Base-by-base conservation (phyloP, 2,113 vertebrate species). In the Ciconia stormi region DNA sequence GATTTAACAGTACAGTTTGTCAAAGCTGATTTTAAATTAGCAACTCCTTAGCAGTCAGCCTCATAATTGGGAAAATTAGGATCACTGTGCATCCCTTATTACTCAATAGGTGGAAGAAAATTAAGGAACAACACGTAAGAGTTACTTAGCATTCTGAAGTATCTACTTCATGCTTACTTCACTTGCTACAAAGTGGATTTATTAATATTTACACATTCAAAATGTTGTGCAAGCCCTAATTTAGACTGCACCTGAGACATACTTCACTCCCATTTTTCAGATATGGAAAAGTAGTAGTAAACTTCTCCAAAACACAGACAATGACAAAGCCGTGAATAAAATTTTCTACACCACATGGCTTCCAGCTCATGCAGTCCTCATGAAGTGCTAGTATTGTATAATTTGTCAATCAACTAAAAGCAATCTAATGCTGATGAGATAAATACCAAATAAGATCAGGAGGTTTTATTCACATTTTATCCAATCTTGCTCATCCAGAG, bases 391-490 rank as follows among this genome's bases (percentile, higher is more conserved):
- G 14, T 46, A 56, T 7, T 38, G 53, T 23, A 10, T 32, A 52
- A 67, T 44, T 36, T 80, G 22, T 61, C 47, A 87, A 42, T 55
- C 47, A 92, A 78, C 29, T 81, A 90, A 61, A 11, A 89, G 47
- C 44, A 87, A 84, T 21, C 40, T 69, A 92, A 71, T 25, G 20
- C 32, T 91, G 49, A 81, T 14, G 11, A 79, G 56, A 79, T 32
- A 83, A 93, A 86, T 63, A 83, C 29, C 0, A 0, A 88, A 16
- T 34, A 84, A 71, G 18, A 27, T 59, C 61, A 87, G 46, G 78
- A 87, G 25, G 25, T 70, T 80, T 95, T 94, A 88, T 90, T 88
- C 30, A 70, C 29, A 77, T 66, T 89, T 76, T 89, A 87, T 82
- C 25, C 49, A 90, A 38, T n/a, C 27, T 56, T 84, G 25, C 21